Conservation (phyloP, 2,113 vertebrate species). For the Catharus fuscescens region DNA sequence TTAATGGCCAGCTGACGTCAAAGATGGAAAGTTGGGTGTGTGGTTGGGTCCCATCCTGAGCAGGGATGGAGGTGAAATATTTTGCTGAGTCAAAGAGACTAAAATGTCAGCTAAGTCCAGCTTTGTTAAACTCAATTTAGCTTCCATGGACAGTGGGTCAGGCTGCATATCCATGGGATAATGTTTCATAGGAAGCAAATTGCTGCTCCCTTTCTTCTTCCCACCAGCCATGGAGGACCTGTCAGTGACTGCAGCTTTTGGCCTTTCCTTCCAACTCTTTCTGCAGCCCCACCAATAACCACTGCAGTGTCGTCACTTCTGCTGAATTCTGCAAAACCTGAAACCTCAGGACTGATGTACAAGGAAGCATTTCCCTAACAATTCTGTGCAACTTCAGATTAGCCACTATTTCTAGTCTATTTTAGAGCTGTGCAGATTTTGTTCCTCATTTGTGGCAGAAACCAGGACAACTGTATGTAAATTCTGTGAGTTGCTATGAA, state of each 20-base stretch:
- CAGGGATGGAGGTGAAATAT: neutral
- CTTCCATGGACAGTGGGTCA: neutral
- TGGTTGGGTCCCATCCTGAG: neutral
- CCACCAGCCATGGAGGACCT: neutral
- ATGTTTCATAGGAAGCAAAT: neutral
- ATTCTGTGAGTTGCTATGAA: slow-evolving; percentile 52
- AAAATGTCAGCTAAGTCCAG: neutral
- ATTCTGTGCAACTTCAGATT: neutral
- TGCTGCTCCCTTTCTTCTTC: neutral
- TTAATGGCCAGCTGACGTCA: neutral
- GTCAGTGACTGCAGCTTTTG: neutral
- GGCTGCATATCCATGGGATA: neutral
- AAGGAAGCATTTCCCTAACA: neutral
- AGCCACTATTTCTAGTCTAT: slow-evolving; percentile 31
- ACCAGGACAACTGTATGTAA: slow-evolving; percentile 67
- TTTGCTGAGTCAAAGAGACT: neutral
- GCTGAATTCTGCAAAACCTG: neutral
- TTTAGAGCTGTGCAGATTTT: slow-evolving; percentile 53
- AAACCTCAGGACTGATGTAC: neutral
- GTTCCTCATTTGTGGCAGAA: slow-evolving; percentile 48
- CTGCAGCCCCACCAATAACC: neutral
- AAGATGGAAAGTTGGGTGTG: neutral
- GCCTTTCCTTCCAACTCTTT: neutral
- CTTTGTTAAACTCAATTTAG: neutral
- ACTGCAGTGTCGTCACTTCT: neutral